These are phyloP conservation scores for Fulmarus glacialis DNA, from an alignment of 2,113 vertebrate genomes.

Conservation along the genomic window DNA sequence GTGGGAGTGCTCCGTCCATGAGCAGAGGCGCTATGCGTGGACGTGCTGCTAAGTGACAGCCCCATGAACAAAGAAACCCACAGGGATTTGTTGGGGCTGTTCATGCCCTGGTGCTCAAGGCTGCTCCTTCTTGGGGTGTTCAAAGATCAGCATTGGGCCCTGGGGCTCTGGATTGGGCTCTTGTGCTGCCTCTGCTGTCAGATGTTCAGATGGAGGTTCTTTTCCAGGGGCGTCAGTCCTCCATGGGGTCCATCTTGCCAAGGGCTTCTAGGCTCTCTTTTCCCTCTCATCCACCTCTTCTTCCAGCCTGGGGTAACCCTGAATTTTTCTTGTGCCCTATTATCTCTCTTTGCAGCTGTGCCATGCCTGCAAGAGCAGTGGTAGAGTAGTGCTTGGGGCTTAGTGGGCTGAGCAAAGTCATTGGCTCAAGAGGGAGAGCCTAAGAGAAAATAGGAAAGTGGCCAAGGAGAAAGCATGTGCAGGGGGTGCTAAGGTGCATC, in stretches of 20 bases:
- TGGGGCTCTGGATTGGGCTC: not conserved
- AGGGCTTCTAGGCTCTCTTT: not conserved
- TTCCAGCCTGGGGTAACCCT: not conserved
- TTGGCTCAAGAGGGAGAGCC: fast-evolving
- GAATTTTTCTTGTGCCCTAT: not conserved
- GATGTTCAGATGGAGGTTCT: not conserved
- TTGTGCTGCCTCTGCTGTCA: not conserved
- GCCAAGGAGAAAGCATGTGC: not conserved
- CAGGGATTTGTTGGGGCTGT: not conserved
- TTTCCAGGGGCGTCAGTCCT: not conserved
- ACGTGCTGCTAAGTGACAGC: not conserved
- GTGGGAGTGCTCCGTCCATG: not conserved
- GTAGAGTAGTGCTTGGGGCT: not conserved
- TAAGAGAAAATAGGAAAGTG: not conserved
- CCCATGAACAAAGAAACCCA: not conserved
- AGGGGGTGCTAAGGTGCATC: not conserved
- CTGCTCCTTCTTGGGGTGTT: not conserved
- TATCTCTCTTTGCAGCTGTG: not conserved
- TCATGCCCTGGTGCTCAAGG: not conserved
- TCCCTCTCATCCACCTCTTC: not conserved
- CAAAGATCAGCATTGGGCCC: fast-evolving
- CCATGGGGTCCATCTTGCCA: not conserved
- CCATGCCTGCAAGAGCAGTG: not conserved
- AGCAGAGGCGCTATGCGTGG: not conserved
- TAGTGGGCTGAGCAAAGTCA: not conserved